A percentile compares a stretch with the other conserved stretches of the same genome.
These are phyloP conservation scores for Drosophila rellima DNA, from an alignment of 2,888 invertebrate genomes.

Conservation along the genomic window DNA sequence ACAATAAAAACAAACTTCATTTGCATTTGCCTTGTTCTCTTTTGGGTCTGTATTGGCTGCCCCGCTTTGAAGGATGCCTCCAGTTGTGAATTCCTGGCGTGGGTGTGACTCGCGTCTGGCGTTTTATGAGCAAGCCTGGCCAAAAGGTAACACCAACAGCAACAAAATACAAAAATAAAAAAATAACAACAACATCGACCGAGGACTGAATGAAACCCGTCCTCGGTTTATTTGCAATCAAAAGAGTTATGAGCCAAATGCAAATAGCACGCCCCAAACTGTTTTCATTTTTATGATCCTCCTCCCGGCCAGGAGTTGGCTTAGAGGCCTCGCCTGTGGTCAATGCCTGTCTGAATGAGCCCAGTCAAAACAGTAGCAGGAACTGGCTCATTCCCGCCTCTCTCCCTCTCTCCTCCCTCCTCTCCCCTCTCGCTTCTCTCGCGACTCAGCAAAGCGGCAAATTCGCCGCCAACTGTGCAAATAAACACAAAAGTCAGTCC, in stretches of 20 bases:
- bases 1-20: constrained; percentile 74
- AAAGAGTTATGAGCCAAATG: constrained; percentile 82
- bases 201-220: constrained; percentile 50
- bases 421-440: background rate
- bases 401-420: background rate
- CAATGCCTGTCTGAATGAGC: constrained; percentile 28
- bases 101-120: constrained; percentile 70
- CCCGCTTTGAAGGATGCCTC: constrained; percentile 61
- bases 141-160: constrained; percentile 62
- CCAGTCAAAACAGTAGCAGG: constrained; percentile 36
- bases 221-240: constrained; percentile 76
- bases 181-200: constrained; percentile 14
- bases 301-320: constrained; percentile 10
- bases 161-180: constrained; percentile 29
- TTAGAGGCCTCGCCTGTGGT: constrained; percentile 33
- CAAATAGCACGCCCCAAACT: constrained; percentile 65
- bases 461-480: constrained; percentile 74
- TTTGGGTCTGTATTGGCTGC: constrained; percentile 27
- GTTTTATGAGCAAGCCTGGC: constrained; percentile 57
- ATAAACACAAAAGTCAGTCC: constrained; percentile 56
- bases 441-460: constrained; percentile 46
- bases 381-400: constrained; percentile 1
- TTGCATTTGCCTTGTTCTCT: constrained; percentile 61
- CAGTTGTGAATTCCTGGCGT: constrained; percentile 62
- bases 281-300: constrained; percentile 65